A percentile compares a stretch with the other conserved stretches of the same genome.
Evolutionary conservation across 2,797 vertebrate species (phyloP).

Genomic region (Xenentodon cancila): DNA sequence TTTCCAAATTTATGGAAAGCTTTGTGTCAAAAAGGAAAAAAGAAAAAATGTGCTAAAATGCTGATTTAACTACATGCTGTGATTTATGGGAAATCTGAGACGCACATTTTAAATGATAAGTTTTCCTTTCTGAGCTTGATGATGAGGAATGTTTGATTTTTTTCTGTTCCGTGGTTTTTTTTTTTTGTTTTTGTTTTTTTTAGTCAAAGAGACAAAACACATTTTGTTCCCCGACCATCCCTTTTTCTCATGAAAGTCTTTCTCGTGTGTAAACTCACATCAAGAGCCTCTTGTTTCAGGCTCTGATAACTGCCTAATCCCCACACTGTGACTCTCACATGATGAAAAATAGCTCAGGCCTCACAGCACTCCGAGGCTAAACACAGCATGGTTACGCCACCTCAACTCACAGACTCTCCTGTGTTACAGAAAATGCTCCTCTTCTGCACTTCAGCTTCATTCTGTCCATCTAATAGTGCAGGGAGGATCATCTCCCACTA

Average conservation of each 20-base stretch:
- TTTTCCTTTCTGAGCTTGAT: no score
- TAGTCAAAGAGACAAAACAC: neutral
- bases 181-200: no score
- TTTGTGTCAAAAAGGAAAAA: no score
- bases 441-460: constrained; percentile 13
- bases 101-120: no score
- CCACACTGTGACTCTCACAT: constrained; percentile 82
- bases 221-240: neutral
- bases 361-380: constrained; percentile 47
- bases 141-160: neutral
- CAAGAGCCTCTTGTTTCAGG: constrained; percentile 28
- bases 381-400: constrained; percentile 40
- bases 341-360: constrained; percentile 64
- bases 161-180: neutral
- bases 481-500: constrained; percentile 21
- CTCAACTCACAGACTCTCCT: constrained; percentile 61
- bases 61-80: no score
- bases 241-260: neutral
- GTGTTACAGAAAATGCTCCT: constrained; percentile 9
- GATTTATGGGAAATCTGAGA: no score
- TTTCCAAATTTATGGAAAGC: no score
- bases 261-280: constrained; percentile 2
- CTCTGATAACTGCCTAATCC: constrained; percentile 65
- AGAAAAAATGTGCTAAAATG: no score
- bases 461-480: constrained; percentile 26